Evolutionary conservation across 2,113 vertebrate genomes (phyloP).

Genomic region (Aspiorhynchus laticeps): DNA sequence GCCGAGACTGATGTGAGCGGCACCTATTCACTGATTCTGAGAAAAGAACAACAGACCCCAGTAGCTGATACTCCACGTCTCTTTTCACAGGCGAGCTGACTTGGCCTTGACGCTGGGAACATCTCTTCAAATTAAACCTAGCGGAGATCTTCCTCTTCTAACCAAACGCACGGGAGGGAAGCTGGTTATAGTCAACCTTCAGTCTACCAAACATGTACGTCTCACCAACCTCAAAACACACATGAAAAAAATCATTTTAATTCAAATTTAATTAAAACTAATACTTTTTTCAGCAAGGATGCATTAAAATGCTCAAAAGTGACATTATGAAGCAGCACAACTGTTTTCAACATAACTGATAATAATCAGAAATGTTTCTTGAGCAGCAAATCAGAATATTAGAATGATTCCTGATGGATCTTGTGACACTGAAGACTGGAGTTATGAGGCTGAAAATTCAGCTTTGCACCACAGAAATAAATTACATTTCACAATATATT

Average conservation of each 20-base stretch:
- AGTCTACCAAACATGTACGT: slow-evolving; percentile 93
- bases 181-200: slow-evolving; percentile 92
- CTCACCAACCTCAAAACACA: neutral
- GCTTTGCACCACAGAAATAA: neutral
- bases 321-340: neutral
- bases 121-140: slow-evolving; percentile 96
- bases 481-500: neutral
- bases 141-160: slow-evolving; percentile 89
- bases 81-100: slow-evolving; percentile 82
- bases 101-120: slow-evolving; percentile 92
- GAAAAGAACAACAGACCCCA: neutral
- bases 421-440: neutral
- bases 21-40: neutral
- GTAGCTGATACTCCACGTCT: neutral
- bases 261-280: too few species aligned
- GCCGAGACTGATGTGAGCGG: neutral
- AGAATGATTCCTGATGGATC: neutral
- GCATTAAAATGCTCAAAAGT: neutral
- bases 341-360: neutral
- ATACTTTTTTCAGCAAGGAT: too few species aligned
- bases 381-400: neutral
- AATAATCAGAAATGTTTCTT: neutral
- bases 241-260: neutral
- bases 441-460: neutral
- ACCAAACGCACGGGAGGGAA: slow-evolving; percentile 94